These are phyloP conservation scores for Lithophane ornitopus DNA, from an alignment of 2,888 invertebrate species.

Conservation along the genomic window DNA sequence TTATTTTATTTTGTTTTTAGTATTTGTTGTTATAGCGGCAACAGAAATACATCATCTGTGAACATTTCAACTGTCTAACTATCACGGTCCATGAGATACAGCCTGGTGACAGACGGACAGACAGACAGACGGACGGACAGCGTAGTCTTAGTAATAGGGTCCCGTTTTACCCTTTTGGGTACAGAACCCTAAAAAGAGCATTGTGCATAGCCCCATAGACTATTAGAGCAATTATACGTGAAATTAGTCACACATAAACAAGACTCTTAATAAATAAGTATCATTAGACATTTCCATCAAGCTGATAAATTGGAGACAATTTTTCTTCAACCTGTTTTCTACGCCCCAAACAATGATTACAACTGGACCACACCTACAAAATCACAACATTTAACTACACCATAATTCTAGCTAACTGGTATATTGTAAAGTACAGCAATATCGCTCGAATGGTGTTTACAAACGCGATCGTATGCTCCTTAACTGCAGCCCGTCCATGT, in stretches of 20 bases:
- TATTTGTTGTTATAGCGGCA: too few species aligned
- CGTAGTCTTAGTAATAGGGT: too few species aligned
- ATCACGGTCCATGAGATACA: too few species aligned
- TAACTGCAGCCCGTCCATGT: conserved; percentile 68
- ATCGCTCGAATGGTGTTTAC: conserved; percentile 74
- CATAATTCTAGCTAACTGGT: conserved; percentile 69
- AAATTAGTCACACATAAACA: not conserved
- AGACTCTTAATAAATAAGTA: not conserved
- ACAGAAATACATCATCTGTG: too few species aligned
- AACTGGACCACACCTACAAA: conserved; percentile 59
- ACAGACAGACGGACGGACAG: too few species aligned
- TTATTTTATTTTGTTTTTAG: too few species aligned
- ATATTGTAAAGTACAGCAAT: conserved; percentile 72
- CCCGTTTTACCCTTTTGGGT: too few species aligned
- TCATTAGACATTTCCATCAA: not conserved
- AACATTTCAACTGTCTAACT: too few species aligned
- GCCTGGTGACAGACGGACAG: too few species aligned
- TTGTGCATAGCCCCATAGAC: not conserved
- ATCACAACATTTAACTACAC: conserved; percentile 64
- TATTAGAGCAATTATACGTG: not conserved
- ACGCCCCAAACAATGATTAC: conserved; percentile 28
- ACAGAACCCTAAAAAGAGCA: too few species aligned
- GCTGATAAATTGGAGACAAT: not conserved
- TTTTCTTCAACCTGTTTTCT: conserved; percentile 23
- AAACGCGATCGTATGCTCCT: conserved; percentile 78